Evolutionary conservation across 1,140 invertebrate genomes (phyloP).

Genomic region (Pissodes strobi): DNA sequence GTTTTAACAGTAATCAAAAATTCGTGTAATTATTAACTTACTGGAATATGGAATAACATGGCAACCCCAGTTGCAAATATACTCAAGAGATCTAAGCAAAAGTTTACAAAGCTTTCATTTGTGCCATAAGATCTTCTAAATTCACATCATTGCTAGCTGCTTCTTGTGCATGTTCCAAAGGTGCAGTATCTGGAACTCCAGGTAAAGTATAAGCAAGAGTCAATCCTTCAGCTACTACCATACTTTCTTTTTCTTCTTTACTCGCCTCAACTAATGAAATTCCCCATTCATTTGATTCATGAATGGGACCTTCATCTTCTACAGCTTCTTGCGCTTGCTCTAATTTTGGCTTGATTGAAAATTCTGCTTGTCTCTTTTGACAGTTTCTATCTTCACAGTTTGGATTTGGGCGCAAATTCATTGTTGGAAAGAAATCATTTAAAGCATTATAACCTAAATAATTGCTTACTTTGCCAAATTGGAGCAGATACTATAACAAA

Average conservation of each 20-base stretch:
- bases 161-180: conserved; percentile 45
- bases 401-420: conserved; percentile 91
- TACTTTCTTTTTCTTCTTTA: conserved; percentile 55
- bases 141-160: conserved; percentile 59
- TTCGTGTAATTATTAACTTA: too few relatives aligned
- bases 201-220: conserved; percentile 69
- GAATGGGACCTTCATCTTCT: conserved; percentile 66
- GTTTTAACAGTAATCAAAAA: too few relatives aligned
- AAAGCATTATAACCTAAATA: conserved; percentile 98
- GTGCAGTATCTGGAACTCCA: conserved; percentile 42
- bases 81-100: neutral
- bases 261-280: conserved; percentile 73
- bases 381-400: conserved; percentile 89
- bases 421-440: conserved; percentile 94
- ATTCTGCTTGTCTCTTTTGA: conserved; percentile 74
- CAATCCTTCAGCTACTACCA: conserved; percentile 66
- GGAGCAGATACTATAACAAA: conserved; percentile 58
- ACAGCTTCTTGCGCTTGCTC: conserved; percentile 63
- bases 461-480: conserved; percentile 83
- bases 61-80: too few relatives aligned
- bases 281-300: conserved; percentile 94
- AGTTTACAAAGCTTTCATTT: conserved; percentile 82
- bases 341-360: conserved; percentile 57
- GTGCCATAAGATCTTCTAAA: conserved; percentile 86
- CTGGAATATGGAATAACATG: too few relatives aligned